phyloP scores from a whole-genome alignment of 2,113 vertebrate genomes.

The Lophura nycthemera region DNA sequence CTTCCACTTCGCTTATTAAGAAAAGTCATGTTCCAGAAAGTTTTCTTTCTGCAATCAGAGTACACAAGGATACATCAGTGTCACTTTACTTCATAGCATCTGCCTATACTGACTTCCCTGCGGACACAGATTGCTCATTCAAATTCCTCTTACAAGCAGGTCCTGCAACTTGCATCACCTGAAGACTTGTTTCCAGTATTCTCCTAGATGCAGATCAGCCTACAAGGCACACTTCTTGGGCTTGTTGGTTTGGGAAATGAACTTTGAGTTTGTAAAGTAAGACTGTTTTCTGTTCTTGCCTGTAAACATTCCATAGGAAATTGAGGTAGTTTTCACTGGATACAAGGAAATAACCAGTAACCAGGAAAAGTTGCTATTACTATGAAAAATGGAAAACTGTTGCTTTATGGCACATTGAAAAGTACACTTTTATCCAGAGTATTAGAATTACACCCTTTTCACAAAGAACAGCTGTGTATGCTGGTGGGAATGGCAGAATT shows the following conservation, averaged over 20 bases:
- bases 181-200: background rate
- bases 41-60: background rate
- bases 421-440: constrained; percentile 48
- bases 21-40: background rate
- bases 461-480: constrained; percentile 55
- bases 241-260: constrained; percentile 23
- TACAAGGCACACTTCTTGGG: background rate
- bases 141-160: background rate
- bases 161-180: background rate
- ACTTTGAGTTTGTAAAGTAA: background rate
- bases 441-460: constrained; percentile 61
- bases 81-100: background rate
- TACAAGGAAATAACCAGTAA: constrained; percentile 12
- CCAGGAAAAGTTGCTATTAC: constrained; percentile 17
- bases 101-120: accelerated
- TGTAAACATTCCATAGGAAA: constrained; percentile 63
- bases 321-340: constrained; percentile 42
- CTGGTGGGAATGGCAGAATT: constrained; percentile 51
- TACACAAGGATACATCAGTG: background rate
- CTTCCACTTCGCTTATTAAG: background rate
- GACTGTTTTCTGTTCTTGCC: constrained; percentile 24
- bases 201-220: background rate
- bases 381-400: constrained; percentile 22
- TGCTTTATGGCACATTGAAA: constrained; percentile 36
- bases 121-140: background rate